phyloP scores from a whole-genome alignment of 2,797 vertebrate genomes.

The Perodicticus potto region DNA sequence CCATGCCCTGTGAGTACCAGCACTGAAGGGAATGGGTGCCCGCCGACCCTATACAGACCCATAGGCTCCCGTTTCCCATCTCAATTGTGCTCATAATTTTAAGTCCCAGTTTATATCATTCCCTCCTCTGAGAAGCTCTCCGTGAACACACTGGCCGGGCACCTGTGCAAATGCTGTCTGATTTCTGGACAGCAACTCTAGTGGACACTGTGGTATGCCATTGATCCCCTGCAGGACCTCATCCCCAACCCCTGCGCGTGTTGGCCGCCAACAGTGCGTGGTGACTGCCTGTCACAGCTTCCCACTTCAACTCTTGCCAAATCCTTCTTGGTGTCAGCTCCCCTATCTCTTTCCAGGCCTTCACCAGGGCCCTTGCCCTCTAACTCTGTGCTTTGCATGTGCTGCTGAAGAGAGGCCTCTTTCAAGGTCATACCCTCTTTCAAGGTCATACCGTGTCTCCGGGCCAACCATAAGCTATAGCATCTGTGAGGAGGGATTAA shows the following conservation, averaged over 20 bases:
- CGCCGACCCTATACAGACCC: fast-evolving
- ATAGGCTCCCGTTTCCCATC: neutral
- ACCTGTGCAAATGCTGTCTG: neutral
- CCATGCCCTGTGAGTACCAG: neutral
- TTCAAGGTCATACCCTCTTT: neutral
- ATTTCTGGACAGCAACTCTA: neutral
- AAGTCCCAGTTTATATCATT: neutral
- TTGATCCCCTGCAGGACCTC: neutral
- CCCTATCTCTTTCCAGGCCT: no score
- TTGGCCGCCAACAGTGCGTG: no score
- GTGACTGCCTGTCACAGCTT: no score
- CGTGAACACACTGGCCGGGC: fast-evolving
- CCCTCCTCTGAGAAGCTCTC: neutral
- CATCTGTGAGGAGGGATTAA: neutral
- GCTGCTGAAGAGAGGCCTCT: neutral
- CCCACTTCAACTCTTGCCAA: no score
- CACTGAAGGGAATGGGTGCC: neutral
- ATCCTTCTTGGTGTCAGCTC: no score
- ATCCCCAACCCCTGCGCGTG: neutral
- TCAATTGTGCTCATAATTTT: neutral
- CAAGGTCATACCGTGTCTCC: neutral
- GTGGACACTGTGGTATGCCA: neutral
- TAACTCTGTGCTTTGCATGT: no score
- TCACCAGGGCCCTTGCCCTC: no score
- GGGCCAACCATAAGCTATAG: neutral